Base-by-base conservation (phyloP, 1,140 invertebrate genomes). In the Wiebesia pumilae region DNA sequence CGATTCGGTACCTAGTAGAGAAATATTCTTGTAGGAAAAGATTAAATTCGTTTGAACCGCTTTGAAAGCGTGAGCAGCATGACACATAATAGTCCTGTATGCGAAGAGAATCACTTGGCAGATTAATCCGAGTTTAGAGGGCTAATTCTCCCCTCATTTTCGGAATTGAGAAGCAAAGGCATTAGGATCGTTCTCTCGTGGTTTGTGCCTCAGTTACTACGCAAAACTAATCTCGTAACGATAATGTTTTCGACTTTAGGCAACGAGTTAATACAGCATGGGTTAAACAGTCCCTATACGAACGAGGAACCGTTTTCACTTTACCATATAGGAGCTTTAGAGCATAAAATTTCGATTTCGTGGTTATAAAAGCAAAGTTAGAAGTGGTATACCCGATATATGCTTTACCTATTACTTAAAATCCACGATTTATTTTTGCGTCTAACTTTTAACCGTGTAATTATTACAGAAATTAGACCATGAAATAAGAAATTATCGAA, bases 201-300 rank as follows among this genome's bases (percentile, higher is more conserved):
- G 33, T 65, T 71, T 38, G 40, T 54, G 62, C 38, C 21, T n/a
- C 62, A 30, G 47, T 40, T 35, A 65, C 30, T 38, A 30, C 27
- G 82, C 67, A 81, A 85, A 84, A 85, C 80, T 78, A 84, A 88
- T 85, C 83, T 87, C 81, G 71, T 87, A 85, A 86, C 79, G 85
- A 87, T 86, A 87, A 84, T 88, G 87, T 87, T 88, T 88, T 87
- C 67, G 83, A 77, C 75, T 84, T 77, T 33, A n/a, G 54, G 38
- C 81, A 69, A 71, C 51, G 85, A 88, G 83, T 84, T 88, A 87
- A 88, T 88, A 78, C 69, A 38, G 54, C 10, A 33, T 19, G 67
- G 85, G 84, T 86, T 87, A 82, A 87, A 87, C 81, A 81, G 81
- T 88, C 85, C 58, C 58, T 58, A 35, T 67, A 43, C 40, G 54